Base-by-base conservation (phyloP, 1,140 invertebrate species). In the Drosophila subobscura region DNA sequence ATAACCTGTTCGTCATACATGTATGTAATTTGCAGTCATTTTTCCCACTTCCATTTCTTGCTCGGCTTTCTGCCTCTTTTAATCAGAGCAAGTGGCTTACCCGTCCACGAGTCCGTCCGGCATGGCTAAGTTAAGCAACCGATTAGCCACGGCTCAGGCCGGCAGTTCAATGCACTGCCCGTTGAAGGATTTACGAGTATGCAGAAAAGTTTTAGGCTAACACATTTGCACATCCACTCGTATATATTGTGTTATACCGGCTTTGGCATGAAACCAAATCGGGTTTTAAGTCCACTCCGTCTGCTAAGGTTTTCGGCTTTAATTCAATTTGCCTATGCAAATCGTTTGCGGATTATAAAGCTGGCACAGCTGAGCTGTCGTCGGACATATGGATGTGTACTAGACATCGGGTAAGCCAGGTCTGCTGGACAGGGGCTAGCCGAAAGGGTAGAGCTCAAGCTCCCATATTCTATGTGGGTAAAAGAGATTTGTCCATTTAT, bases 291-390 rank as follows among this genome's bases (percentile, higher is more conserved):
- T 81, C 78, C 73, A 67, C 59, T 37, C 42, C 51, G 53, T 56
- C 66, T 42, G 72, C 52, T 58, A 67, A 73, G 79, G 77, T 84
- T 84, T 74, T 85, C 23, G 46, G 73, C 70, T 85, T 65, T 85
- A 85, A 85, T 85, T 85, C 81, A 85, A 85, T 85, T 85, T 85
- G 80, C 81, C 64, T 71, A 72, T 60, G 52, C 79, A 84, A 85
- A 84, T 76, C 80, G 74, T 60, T 52, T 64, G 58, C 60, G 67
- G 81, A 85, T 85, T 86, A 85, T 86, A 65, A 72, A 67, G 65
- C 49, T 54, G 63, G 49, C 54, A 59, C 46, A 49, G 20, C 22
- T 23, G 3, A 29, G 42, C 3, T 37, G 33, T 37, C 46, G 46
- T 55, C 41, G 27, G 70, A 51, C 37, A 58, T 27, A 40, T 53